A percentile compares a stretch with the other conserved stretches of the same genome.
Conservation (phyloP, 2,888 invertebrate species). For the Heliothis peltigera region DNA sequence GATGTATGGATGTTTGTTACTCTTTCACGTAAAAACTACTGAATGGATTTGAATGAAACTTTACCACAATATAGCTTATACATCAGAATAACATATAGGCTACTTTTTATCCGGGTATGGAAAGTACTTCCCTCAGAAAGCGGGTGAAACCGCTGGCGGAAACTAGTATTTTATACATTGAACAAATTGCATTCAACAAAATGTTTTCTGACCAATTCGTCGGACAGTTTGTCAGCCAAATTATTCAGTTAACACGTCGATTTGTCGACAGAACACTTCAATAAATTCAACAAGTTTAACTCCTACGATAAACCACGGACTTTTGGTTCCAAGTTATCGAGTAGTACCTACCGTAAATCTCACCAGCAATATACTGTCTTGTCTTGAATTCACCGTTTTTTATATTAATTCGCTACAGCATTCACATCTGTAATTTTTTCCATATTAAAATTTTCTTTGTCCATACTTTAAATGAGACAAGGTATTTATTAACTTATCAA, state of each 20-base stretch:
- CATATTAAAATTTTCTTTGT: slow-evolving; percentile 49
- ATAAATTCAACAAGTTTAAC: slow-evolving; percentile 32
- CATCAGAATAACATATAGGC: no score
- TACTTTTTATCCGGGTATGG: no score
- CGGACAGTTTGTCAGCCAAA: slow-evolving; percentile 19
- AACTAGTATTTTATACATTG: no score
- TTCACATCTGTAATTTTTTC: slow-evolving; percentile 44
- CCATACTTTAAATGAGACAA: slow-evolving; percentile 43
- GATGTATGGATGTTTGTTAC: no score
- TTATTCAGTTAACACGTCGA: slow-evolving; percentile 38
- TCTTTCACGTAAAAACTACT: no score
- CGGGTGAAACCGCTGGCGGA: no score
- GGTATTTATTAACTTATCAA: slow-evolving; percentile 56
- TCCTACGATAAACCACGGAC: slow-evolving; percentile 26
- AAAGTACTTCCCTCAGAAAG: no score
- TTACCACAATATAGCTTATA: no score
- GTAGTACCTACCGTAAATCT: slow-evolving; percentile 31
- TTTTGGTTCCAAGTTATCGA: slow-evolving; percentile 13
- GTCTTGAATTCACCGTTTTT: slow-evolving; percentile 29
- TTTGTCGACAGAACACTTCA: slow-evolving; percentile 43
- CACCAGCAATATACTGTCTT: slow-evolving; percentile 18
- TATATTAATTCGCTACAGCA: slow-evolving; percentile 46
- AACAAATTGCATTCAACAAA: no score
- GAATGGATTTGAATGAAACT: no score
- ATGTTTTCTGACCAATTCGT: slow-evolving; percentile 1